These are phyloP conservation scores for Coryphaenoides rupestris DNA, from an alignment of 2,113 vertebrate species.

Conservation along the genomic window DNA sequence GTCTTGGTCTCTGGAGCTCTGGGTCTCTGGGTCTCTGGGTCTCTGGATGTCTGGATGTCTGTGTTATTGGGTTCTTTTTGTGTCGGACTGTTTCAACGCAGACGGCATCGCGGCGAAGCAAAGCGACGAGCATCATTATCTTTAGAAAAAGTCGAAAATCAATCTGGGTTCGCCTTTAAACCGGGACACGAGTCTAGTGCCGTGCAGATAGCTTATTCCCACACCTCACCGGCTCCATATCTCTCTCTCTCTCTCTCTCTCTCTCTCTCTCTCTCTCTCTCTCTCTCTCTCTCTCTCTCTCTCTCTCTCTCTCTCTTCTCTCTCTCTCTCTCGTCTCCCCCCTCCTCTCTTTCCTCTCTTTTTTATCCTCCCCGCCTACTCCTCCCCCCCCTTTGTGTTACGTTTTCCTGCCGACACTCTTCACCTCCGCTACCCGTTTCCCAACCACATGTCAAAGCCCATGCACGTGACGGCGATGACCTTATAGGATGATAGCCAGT, in stretches of 20 bases:
- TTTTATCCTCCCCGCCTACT: constrained; percentile 1
- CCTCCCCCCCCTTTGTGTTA: background rate
- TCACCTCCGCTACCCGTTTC: background rate
- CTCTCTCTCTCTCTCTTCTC: background rate
- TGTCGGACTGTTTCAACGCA: background rate
- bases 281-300: background rate
- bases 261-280: background rate
- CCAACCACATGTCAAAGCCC: background rate
- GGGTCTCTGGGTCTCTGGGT: no score
- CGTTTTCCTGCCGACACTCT: background rate
- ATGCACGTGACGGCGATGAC: no score
- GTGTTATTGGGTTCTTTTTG: no score
- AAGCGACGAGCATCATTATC: no score
- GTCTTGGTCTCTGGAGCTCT: no score
- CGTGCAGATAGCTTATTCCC: no score
- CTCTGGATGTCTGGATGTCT: no score
- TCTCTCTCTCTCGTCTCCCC: background rate
- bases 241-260: constrained; percentile 1
- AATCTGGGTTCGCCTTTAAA: no score
- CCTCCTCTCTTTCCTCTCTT: background rate
- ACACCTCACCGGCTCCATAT: background rate
- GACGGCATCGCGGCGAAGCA: no score
- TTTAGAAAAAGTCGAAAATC: no score
- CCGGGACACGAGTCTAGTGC: no score
- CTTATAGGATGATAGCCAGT: no score